Percentiles rank a stretch among this genome's conserved stretches.
Conservation (phyloP, 2,888 invertebrate genomes). For the Nezara viridula region DNA sequence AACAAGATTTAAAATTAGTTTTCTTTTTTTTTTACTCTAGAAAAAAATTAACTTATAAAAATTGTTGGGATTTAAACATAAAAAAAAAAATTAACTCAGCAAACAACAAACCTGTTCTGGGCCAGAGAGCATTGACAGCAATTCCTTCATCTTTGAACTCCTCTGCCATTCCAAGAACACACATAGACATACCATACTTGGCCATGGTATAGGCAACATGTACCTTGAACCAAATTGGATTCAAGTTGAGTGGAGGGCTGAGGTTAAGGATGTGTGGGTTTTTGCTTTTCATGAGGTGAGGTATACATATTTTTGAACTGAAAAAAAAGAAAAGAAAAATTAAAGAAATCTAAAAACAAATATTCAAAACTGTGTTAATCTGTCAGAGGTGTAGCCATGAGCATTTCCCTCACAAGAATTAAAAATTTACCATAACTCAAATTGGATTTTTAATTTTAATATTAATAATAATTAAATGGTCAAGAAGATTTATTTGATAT, state of each 20-base stretch:
- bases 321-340: constrained; percentile 67
- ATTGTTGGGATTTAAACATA: not conserved
- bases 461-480: no score
- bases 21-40: not conserved
- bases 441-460: no score
- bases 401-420: no score
- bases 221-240: constrained; percentile 89
- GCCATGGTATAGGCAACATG: constrained; percentile 98
- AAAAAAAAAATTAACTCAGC: not conserved
- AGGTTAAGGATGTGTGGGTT: constrained; percentile 96
- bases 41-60: no score
- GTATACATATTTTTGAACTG: constrained; percentile 92
- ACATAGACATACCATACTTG: constrained; percentile 99
- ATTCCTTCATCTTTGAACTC: constrained; percentile 88
- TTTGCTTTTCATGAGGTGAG: constrained; percentile 85
- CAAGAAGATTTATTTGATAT: no score
- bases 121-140: constrained; percentile 97
- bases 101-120: constrained; percentile 80
- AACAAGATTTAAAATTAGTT: not conserved
- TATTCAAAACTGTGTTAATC: no score
- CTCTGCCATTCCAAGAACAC: constrained; percentile 94
- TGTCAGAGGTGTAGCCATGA: no score
- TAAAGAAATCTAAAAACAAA: no score
- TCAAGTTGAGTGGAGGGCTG: constrained; percentile 93
- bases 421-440: no score